These are phyloP conservation scores for Tiliacea citrago DNA, from an alignment of 2,888 invertebrate genomes.

Conservation along the genomic window DNA sequence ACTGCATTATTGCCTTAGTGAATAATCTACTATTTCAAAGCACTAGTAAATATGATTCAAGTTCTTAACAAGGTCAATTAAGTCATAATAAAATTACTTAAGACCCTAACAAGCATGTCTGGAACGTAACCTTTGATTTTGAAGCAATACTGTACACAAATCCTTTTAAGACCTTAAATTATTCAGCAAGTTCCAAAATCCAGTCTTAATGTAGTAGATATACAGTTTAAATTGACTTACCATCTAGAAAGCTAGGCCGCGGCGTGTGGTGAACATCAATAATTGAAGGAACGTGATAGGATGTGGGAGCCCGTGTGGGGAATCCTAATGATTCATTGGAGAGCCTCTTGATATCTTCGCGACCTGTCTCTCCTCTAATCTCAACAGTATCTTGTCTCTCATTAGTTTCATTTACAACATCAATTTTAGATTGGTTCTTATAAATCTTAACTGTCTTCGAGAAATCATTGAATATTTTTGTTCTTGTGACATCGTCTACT, in stretches of 20 bases:
- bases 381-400: conserved; percentile 40
- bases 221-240: conserved; percentile 71
- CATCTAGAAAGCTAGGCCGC: conserved; percentile 71
- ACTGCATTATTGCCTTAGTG: no score
- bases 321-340: conserved; percentile 72
- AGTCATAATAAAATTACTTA: conserved; percentile 31
- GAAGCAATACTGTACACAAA: conserved; percentile 41
- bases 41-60: not conserved
- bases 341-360: conserved; percentile 50
- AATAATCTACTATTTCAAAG: no score
- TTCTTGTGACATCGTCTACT: conserved; percentile 82
- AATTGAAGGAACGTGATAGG: conserved; percentile 72
- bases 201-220: not conserved
- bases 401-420: conserved; percentile 44
- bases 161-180: conserved; percentile 41
- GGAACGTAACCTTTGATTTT: conserved; percentile 42
- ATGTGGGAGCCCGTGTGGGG: conserved; percentile 60
- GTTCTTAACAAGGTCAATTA: conserved; percentile 5
- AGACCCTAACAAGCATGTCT: conserved; percentile 5
- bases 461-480: conserved; percentile 84
- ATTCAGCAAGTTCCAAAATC: conserved; percentile 16
- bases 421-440: conserved; percentile 51
- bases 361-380: conserved; percentile 34
- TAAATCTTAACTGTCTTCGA: conserved; percentile 83
- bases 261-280: conserved; percentile 69